These are phyloP conservation scores for Phylloscopus whistleri DNA, from an alignment of 2,113 vertebrate species.

Conservation along the genomic window DNA sequence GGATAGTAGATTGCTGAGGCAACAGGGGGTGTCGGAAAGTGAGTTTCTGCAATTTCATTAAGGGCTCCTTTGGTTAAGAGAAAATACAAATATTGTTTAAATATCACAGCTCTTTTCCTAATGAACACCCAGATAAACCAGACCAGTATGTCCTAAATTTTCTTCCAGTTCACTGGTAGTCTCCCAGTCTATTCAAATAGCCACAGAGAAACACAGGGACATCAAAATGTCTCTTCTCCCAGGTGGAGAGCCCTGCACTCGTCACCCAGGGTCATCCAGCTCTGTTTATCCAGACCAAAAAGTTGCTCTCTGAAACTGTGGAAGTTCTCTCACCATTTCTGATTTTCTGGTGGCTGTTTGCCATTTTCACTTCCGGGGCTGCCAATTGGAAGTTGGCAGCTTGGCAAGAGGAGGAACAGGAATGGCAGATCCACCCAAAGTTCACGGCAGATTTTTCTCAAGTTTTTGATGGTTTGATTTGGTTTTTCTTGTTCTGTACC, in stretches of 20 bases:
- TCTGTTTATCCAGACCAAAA: background rate
- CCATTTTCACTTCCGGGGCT: background rate
- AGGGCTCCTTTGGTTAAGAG: background rate
- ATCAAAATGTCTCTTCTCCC: background rate
- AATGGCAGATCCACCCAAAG: background rate
- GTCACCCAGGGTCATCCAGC: background rate
- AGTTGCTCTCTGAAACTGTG: background rate
- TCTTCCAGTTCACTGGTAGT: background rate
- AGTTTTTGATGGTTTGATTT: slow-evolving; percentile 31
- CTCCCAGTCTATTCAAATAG: background rate
- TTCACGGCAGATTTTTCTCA: background rate
- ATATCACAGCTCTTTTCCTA: background rate
- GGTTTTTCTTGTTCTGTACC: slow-evolving; percentile 23
- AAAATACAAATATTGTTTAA: background rate
- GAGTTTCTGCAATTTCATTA: background rate
- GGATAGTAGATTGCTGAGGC: background rate
- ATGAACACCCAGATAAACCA: background rate
- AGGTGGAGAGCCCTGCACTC: background rate
- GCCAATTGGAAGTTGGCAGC: background rate
- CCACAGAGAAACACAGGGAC: background rate
- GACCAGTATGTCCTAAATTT: background rate
- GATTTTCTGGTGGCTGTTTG: background rate
- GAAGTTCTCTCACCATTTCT: background rate
- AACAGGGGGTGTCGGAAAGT: background rate
- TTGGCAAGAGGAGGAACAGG: background rate